Base-by-base conservation (phyloP, 2,113 vertebrate species). In the Gasterosteus aculeatus region DNA sequence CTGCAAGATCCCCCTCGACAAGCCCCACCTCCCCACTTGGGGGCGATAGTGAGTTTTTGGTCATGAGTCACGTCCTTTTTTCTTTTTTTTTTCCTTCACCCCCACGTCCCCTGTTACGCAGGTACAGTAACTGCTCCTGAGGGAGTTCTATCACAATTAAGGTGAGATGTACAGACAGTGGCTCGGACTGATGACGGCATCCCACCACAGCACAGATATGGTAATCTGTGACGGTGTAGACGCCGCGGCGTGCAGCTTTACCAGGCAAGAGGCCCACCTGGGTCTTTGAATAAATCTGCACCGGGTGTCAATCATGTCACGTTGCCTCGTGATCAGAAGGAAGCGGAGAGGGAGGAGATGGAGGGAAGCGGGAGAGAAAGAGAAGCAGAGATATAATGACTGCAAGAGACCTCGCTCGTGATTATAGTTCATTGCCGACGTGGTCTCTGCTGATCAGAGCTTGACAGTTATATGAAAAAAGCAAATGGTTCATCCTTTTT, bases 1-100 rank as follows among this genome's bases (percentile, higher is more conserved):
- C 22, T 72, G 9, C 31, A 59, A 33, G 39, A 22, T 72, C 42
- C 58, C 12, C 16, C n/a, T 63, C 60, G 68, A 47, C 54, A 74
- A 53, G 69, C 85, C 42, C 59, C 73, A 81, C 90, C 84, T 92
- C 62, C n/a, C 91, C 90, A 92, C 91, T 78, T 82, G 88, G 90
- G 83, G 90, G 87, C 60, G 79, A 61, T 75, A 87, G 87, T 81
- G 86, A 81, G 87, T 66, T 41, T 53, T 69, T 85, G 81, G 87
- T 82, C 69, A 65, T 58, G 80, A 81, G 18, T 82, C 60, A 64
- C 58, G 58, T 63, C 41, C 63, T 49, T 38, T 71, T 62, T 54
- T 64, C 7, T 19, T 2, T 16, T 51, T 46, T 2, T 18, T 9
- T 18, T 33, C 5, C 33, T 33, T 11, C 19, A 19, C 19, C 3